Percentiles rank a stretch among this genome's conserved stretches.
phyloP scores from a whole-genome alignment of 2,888 invertebrate species.

The Chydorus sphaericus region DNA sequence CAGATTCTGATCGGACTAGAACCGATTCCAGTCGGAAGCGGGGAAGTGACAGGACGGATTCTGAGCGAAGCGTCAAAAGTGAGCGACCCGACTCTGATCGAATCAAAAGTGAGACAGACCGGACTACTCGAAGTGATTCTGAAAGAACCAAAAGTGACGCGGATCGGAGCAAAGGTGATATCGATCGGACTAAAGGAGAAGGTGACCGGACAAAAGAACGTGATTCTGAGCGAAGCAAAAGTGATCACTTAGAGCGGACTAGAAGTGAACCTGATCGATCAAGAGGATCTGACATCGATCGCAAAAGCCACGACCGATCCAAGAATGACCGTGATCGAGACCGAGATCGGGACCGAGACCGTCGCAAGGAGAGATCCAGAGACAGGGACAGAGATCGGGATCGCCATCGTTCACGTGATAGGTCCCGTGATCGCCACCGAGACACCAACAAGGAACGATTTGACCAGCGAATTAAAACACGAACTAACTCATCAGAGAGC shows the following conservation, averaged over 20 bases:
- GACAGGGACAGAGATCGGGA: conserved; percentile 29
- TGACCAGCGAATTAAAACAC: conserved; percentile 16
- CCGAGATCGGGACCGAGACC: conserved; percentile 31
- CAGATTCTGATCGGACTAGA: neutral
- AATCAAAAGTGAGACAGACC: conserved; percentile 2
- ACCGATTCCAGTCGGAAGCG: neutral
- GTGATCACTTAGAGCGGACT: conserved; percentile 14
- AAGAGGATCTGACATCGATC: neutral
- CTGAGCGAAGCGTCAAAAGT: neutral
- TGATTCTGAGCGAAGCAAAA: conserved; percentile 1
- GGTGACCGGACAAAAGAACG: neutral
- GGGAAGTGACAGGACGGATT: neutral
- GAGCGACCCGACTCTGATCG: neutral
- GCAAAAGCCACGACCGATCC: conserved; percentile 13
- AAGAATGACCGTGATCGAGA: conserved; percentile 27
- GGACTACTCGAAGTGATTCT: conserved; percentile 3
- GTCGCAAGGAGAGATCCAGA: conserved; percentile 24
- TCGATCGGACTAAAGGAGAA: neutral
- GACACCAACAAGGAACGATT: too few species aligned
- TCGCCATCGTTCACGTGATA: neutral
- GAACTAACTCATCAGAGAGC: conserved; percentile 17
- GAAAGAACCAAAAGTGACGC: neutral
- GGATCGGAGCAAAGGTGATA: neutral
- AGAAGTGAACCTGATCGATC: conserved; percentile 14
- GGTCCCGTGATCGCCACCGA: conserved; percentile 13